phyloP scores from a whole-genome alignment of 2,113 vertebrate species.

The Pseudonaja textilis region DNA sequence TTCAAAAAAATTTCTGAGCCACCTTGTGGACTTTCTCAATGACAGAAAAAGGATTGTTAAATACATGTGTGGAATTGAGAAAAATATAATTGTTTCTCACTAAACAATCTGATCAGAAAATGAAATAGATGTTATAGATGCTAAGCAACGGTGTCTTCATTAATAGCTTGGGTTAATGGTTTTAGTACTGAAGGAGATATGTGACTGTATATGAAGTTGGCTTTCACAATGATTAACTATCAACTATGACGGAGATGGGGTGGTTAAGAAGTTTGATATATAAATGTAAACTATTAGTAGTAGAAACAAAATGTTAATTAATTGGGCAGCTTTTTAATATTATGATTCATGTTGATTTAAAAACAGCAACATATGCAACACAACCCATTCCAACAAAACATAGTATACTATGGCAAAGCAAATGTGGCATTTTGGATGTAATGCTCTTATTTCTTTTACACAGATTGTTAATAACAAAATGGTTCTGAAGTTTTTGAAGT shows the following conservation, averaged over 20 bases:
- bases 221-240: neutral
- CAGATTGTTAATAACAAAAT: slow-evolving; percentile 79
- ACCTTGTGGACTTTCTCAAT: neutral
- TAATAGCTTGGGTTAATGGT: neutral
- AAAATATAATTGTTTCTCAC: neutral
- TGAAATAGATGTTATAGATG: neutral
- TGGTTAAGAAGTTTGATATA: neutral
- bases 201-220: neutral
- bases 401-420: neutral
- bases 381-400: fast-evolving
- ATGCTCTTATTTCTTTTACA: neutral
- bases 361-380: neutral
- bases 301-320: neutral
- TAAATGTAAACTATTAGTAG: neutral
- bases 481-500: slow-evolving; percentile 79
- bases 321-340: neutral
- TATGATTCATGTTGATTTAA: neutral
- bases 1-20: neutral
- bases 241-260: neutral
- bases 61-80: neutral
- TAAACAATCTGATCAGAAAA: neutral
- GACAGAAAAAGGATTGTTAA: neutral
- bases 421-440: neutral
- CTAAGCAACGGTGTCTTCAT: neutral
- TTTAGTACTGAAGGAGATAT: neutral